These are phyloP conservation scores for Gouania willdenowi DNA, from an alignment of 2,797 vertebrate species.

Conservation along the genomic window DNA sequence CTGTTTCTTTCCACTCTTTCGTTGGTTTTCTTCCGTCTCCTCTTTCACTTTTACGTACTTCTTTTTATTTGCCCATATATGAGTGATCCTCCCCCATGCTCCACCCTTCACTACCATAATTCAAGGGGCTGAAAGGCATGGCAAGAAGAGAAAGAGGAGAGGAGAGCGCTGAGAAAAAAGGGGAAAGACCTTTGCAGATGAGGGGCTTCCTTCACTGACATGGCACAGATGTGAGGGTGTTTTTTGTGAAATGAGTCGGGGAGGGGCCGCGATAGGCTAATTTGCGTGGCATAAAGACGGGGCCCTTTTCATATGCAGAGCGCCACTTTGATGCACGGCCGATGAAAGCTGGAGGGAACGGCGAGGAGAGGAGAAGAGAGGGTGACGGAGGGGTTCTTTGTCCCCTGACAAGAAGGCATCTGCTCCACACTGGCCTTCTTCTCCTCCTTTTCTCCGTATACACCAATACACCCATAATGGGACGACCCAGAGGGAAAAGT, in stretches of 20 bases:
- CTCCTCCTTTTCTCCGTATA: conserved; percentile 43
- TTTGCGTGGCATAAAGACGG: conserved; percentile 74
- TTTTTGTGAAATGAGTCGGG: conserved; percentile 72
- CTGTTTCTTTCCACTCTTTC: conserved; percentile 21
- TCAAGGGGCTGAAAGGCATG: conserved; percentile 78
- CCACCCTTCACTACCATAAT: conserved; percentile 64
- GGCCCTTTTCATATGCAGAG: conserved; percentile 85
- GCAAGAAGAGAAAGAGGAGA: conserved; percentile 60
- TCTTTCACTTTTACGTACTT: background rate
- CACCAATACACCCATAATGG: conserved; percentile 60
- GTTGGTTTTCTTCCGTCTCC: conserved; percentile 17
- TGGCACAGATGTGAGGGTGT: conserved; percentile 82
- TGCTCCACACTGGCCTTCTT: conserved; percentile 63
- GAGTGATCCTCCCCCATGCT: conserved; percentile 26
- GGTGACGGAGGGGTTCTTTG: conserved; percentile 76
- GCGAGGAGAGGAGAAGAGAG: conserved; percentile 56
- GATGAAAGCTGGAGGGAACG: conserved; percentile 68
- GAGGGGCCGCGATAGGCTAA: conserved; percentile 77
- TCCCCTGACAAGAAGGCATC: conserved; percentile 85
- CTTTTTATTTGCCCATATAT: conserved; percentile 39
- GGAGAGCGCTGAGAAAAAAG: conserved; percentile 52
- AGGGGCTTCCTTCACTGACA: conserved; percentile 70
- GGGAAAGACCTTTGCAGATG: conserved; percentile 68
- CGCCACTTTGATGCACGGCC: conserved; percentile 79
- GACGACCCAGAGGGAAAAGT: conserved; percentile 59